phyloP scores from a whole-genome alignment of 2,888 invertebrate species.

The Ametastegia equiseti region DNA sequence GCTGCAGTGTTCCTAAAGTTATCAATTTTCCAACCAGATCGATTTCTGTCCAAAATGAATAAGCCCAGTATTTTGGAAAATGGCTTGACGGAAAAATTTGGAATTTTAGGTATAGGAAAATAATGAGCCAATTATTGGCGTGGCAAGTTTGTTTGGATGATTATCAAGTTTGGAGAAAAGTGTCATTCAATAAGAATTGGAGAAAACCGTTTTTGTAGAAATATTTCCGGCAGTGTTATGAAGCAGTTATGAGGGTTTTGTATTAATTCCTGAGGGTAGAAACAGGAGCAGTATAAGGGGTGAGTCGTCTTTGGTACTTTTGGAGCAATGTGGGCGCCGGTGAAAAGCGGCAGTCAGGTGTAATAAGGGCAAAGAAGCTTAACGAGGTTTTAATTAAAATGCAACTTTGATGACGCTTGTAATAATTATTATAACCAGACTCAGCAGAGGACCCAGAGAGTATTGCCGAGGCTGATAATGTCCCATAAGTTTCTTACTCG shows the following conservation, averaged over 20 bases:
- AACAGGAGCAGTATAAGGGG: background rate
- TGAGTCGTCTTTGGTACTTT: background rate
- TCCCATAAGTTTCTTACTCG: background rate
- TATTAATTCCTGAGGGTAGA: background rate
- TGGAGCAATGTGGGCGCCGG: background rate
- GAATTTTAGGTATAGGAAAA: no score
- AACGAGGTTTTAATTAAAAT: slow-evolving; percentile 32
- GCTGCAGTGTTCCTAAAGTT: no score
- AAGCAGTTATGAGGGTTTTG: background rate
- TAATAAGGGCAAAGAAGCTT: slow-evolving; percentile 26
- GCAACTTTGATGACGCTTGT: slow-evolving; percentile 7
- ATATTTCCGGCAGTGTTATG: background rate
- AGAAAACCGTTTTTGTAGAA: no score
- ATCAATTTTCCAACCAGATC: no score
- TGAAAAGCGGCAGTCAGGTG: background rate
- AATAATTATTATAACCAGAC: slow-evolving; percentile 12
- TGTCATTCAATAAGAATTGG: no score
- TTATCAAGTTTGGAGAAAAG: no score
- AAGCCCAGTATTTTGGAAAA: no score
- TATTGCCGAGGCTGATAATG: background rate
- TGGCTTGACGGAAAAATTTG: no score
- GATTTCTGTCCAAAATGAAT: no score
- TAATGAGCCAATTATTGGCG: no score
- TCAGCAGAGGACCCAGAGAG: background rate
- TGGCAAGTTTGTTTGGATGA: no score